These are phyloP conservation scores for Cherax destructor DNA, from an alignment of 1,140 invertebrate species.

Conservation along the genomic window DNA sequence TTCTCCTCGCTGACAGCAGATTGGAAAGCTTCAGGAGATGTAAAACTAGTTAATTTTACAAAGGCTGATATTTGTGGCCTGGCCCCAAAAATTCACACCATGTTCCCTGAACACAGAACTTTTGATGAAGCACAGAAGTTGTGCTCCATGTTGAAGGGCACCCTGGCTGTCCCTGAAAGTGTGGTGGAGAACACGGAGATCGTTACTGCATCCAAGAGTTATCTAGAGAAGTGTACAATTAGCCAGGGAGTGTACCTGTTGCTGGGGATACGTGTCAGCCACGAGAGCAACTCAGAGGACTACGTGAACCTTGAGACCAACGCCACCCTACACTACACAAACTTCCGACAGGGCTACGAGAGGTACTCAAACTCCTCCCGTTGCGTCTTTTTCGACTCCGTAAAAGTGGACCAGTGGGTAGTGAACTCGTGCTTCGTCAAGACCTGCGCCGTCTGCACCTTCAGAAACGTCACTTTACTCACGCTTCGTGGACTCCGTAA, in stretches of 20 bases:
- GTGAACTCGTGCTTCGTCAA: conserved; percentile 61
- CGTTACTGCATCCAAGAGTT: background rate
- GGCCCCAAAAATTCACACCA: conserved; percentile 16
- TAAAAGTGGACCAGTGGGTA: conserved; percentile 48
- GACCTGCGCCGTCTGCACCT: conserved; percentile 62
- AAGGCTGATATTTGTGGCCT: conserved; percentile 25
- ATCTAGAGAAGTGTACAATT: conserved; percentile 27
- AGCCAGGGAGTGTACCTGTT: conserved; percentile 64
- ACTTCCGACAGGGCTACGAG: conserved; percentile 57
- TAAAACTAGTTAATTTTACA: background rate
- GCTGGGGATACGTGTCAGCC: conserved; percentile 40
- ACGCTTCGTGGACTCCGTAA: conserved; percentile 65
- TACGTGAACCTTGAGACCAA: conserved; percentile 50
- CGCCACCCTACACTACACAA: conserved; percentile 40
- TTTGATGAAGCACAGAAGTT: conserved; percentile 39
- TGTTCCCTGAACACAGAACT: conserved; percentile 65
- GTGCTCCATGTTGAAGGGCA: conserved; percentile 69
- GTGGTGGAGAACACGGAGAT: conserved; percentile 54
- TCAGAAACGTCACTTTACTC: conserved; percentile 34
- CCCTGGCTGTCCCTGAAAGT: conserved; percentile 41
- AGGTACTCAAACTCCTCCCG: background rate
- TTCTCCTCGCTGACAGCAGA: conserved; percentile 31
- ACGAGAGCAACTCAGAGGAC: background rate
- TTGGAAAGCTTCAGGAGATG: conserved; percentile 49
- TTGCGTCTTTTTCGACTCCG: conserved; percentile 61